Percentiles rank a stretch among this genome's conserved stretches.
Evolutionary conservation across 1,140 invertebrate genomes (phyloP).

Genomic region (Aradophagus sp.): DNA sequence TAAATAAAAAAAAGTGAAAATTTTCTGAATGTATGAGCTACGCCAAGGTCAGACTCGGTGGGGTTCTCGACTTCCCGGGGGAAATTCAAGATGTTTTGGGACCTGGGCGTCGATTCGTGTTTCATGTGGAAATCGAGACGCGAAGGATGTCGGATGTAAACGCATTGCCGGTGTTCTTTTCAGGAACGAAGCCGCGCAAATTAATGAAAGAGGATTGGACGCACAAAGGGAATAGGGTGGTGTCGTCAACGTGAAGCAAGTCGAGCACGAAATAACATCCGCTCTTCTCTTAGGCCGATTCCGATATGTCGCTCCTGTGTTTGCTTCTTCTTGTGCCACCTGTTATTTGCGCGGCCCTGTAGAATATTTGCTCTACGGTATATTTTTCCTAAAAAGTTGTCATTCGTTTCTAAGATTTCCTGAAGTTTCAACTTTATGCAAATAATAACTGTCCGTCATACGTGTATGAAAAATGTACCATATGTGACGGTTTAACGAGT

Average conservation of each 20-base stretch:
- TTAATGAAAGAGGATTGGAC: constrained; percentile 62
- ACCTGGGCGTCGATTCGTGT: constrained; percentile 32
- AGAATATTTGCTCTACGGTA: constrained; percentile 1
- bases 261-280: constrained; percentile 74
- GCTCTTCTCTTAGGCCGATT: constrained; percentile 55
- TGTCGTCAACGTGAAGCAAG: constrained; percentile 64
- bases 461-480: too few species aligned
- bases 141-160: too few species aligned
- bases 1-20: too few species aligned
- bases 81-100: constrained; percentile 42
- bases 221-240: constrained; percentile 64
- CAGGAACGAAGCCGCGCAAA: constrained; percentile 58
- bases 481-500: too few species aligned
- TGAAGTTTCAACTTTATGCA: too few species aligned
- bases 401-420: constrained; percentile 28
- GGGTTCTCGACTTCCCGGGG: too few species aligned
- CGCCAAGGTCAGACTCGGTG: too few species aligned
- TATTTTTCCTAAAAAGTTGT: background rate
- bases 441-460: too few species aligned
- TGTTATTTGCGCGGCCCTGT: constrained; percentile 33
- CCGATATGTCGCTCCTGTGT: constrained; percentile 32
- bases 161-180: constrained; percentile 34
- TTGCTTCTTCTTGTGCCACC: constrained; percentile 26
- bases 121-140: constrained; percentile 44
- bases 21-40: too few species aligned